Percentiles rank a stretch among this genome's conserved stretches.
Conservation (phyloP, 2,113 vertebrate species). For the Burhinus bistriatus region DNA sequence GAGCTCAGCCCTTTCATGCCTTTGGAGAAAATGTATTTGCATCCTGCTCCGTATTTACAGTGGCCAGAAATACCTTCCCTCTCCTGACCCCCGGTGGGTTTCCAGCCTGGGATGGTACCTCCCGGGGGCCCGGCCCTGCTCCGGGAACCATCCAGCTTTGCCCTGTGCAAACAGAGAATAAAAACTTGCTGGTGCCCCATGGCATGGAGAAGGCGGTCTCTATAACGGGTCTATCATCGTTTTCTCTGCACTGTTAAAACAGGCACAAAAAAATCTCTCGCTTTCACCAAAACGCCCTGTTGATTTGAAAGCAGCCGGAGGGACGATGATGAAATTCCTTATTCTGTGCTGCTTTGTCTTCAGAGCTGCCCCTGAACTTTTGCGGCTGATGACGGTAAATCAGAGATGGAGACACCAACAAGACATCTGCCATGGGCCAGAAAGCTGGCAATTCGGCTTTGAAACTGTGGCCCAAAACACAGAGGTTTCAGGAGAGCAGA, state of each 20-base stretch:
- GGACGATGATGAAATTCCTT: background rate
- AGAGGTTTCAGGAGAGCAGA: background rate
- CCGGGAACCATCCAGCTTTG: fast-evolving
- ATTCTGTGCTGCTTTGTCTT: background rate
- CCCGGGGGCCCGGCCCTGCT: background rate
- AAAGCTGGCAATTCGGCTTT: background rate
- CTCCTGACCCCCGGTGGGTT: background rate
- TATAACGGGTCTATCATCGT: background rate
- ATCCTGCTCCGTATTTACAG: background rate
- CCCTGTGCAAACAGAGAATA: background rate
- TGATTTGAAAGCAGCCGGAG: background rate
- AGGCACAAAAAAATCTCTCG: background rate
- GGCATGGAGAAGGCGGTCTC: background rate
- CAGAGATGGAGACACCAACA: background rate
- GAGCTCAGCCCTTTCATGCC: background rate
- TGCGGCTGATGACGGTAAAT: background rate
- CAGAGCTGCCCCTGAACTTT: background rate
- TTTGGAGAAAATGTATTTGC: background rate
- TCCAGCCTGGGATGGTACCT: background rate
- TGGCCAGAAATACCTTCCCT: background rate
- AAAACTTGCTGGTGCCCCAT: background rate
- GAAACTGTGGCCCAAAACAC: background rate
- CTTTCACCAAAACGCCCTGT: background rate
- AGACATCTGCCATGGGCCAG: background rate
- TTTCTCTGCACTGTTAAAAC: background rate